Conservation (phyloP, 2,797 vertebrate genomes). For the Neosalanx taihuensis region DNA sequence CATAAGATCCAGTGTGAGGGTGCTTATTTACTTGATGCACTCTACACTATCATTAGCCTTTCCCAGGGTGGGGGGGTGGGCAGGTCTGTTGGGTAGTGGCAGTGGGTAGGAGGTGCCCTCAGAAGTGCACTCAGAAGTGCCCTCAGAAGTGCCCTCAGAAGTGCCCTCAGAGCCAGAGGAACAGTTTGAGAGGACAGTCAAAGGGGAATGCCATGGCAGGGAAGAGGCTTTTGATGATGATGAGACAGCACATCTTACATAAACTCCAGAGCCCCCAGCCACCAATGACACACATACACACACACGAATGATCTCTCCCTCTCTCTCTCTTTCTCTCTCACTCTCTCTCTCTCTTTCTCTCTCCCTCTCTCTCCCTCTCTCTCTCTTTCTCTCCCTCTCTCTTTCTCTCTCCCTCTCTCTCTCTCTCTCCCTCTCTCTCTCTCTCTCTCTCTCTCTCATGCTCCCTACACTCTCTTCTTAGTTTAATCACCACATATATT, state of each 20-base stretch:
- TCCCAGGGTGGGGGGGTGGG: too few species aligned
- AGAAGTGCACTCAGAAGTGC: too few species aligned
- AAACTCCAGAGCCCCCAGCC: conserved; percentile 43
- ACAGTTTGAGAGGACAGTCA: not conserved
- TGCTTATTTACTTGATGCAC: too few species aligned
- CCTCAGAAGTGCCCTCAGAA: not conserved
- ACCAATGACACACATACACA: not conserved
- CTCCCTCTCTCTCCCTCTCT: not conserved
- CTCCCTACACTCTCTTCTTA: too few species aligned
- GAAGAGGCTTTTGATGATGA: conserved; percentile 39
- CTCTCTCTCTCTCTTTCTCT: conserved; percentile 16
- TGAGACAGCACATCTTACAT: conserved; percentile 53
- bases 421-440: too few species aligned
- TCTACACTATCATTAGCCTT: too few species aligned
- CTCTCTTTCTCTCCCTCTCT: too few species aligned
- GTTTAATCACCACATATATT: not conserved
- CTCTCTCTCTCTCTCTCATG: not conserved
- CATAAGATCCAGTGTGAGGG: too few species aligned
- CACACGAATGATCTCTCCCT: not conserved
- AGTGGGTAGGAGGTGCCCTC: not conserved
- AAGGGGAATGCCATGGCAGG: conserved; percentile 5
- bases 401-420: too few species aligned
- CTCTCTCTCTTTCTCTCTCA: conserved; percentile 7
- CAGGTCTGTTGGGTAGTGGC: not conserved
- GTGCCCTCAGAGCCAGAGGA: not conserved